A percentile compares a stretch with the other conserved stretches of the same genome.
Conservation (phyloP, 2,888 invertebrate species). For the Cremastinae sp. region DNA sequence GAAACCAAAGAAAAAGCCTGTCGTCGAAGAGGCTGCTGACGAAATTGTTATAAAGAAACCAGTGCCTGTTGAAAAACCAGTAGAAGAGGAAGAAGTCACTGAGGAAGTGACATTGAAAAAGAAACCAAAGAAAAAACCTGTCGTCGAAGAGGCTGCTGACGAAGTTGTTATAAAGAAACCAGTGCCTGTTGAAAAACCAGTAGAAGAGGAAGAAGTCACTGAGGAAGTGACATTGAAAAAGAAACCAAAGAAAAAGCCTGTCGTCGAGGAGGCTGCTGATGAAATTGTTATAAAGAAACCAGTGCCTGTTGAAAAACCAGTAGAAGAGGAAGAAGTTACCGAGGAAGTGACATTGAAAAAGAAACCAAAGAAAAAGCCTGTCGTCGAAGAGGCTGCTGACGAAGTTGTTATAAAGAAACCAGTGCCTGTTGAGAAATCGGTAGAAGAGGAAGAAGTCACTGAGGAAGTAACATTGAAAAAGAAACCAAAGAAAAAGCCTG, state of each 20-base stretch:
- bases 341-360: constrained; percentile 63
- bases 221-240: constrained; percentile 81
- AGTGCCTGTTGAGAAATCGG: constrained; percentile 66
- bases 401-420: constrained; percentile 78
- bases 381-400: constrained; percentile 72
- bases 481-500: constrained; percentile 68
- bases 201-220: constrained; percentile 67
- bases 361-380: constrained; percentile 64
- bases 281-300: constrained; percentile 70
- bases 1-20: constrained; percentile 67
- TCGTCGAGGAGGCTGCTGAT: constrained; percentile 65
- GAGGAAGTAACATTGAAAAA: constrained; percentile 71
- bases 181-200: constrained; percentile 58
- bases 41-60: constrained; percentile 68
- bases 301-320: constrained; percentile 68
- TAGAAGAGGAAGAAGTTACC: constrained; percentile 71
- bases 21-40: constrained; percentile 64
- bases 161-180: constrained; percentile 75
- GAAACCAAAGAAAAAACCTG: constrained; percentile 66
- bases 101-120: constrained; percentile 63
- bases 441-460: constrained; percentile 68
- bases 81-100: constrained; percentile 66
- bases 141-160: constrained; percentile 71
- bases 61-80: constrained; percentile 66
- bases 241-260: constrained; percentile 79